Base-by-base conservation (phyloP, 2,888 invertebrate genomes). In the Cyrtodaria siliqua region DNA sequence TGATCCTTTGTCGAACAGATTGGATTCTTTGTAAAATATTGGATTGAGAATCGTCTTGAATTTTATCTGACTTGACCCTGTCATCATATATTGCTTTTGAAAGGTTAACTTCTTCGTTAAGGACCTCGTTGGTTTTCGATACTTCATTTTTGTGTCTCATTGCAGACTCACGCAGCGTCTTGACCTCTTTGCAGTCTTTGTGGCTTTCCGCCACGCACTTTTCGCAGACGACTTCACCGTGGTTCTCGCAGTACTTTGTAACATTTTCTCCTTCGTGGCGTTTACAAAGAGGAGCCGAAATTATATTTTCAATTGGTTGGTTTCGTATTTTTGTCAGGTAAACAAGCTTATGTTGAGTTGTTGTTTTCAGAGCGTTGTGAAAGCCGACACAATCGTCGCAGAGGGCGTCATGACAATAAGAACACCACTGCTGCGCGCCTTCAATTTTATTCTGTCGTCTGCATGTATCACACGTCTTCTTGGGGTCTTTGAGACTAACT, bases 291-390 rank as follows among this genome's bases (percentile, higher is more conserved):
- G 86, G 84, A 1, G 62, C 44, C 1, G 75, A 61, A 18, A 84
- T 70, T 1, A 82, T 71, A 9, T 77, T 62, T 26, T 74, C 71
- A 16, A 83, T 68, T 2, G 76, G 59, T 52, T 67, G 67, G 9
- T 62, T 50, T 20, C 81, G 68, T 2, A 80, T 27, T 1, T 72
- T 70, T 0, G 69, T 24, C n/a, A 86, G 27, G 16, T 56, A 29
- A 20, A 71, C 44, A 12, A 82, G 62, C 0, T 62, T 57, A 44
- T 86, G 86, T 9, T 68, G 62, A 53, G 79, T 82, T 2, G 86
- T 84, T 33, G 82, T 78, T 60, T 80, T 82, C 50, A 86, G 62
- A 0, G 86, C 82, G 57, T 72, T 75, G 38, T 86, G 86, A 24
- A 83, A 78, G 0, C 71, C 79, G 0, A 73, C 71, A 52, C 86